Conservation (phyloP, 2,888 invertebrate species). For the Caenorhabditis sp. region DNA sequence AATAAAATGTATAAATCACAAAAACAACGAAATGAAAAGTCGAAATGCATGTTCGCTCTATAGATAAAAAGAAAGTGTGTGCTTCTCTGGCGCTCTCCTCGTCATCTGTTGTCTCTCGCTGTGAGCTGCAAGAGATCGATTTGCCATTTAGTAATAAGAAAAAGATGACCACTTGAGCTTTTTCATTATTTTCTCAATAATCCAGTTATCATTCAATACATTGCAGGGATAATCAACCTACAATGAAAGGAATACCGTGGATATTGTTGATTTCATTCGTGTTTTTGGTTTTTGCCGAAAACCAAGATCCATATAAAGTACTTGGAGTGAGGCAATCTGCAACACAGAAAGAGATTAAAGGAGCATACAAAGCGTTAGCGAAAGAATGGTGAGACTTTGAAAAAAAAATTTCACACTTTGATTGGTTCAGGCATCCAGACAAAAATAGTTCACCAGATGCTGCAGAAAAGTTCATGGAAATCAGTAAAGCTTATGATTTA, state of each 20-base stretch:
- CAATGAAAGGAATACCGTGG: neutral
- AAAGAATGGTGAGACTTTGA: conserved; percentile 82
- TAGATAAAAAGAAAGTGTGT: neutral
- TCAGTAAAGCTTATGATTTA: conserved; percentile 67
- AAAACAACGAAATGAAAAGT: neutral
- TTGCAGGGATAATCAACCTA: neutral
- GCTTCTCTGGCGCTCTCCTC: neutral
- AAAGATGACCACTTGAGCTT: conserved; percentile 1
- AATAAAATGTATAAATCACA: neutral
- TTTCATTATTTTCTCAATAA: neutral
- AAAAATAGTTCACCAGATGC: conserved; percentile 62
- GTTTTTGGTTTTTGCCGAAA: neutral
- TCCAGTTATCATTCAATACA: neutral
- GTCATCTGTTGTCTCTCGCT: neutral
- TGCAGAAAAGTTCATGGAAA: conserved; percentile 61
- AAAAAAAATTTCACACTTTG: too few relatives aligned
- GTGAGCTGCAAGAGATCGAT: neutral
- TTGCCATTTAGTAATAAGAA: neutral
- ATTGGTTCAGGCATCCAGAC: conserved; percentile 70
- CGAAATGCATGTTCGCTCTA: neutral
- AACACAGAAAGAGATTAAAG: conserved; percentile 83
- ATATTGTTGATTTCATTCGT: neutral
- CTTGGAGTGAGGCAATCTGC: conserved; percentile 82
- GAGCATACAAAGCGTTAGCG: conserved; percentile 86
- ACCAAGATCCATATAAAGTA: conserved; percentile 59